Evolutionary conservation across 2,797 vertebrate species (phyloP).

Genomic region (Tolypeutes matacus): DNA sequence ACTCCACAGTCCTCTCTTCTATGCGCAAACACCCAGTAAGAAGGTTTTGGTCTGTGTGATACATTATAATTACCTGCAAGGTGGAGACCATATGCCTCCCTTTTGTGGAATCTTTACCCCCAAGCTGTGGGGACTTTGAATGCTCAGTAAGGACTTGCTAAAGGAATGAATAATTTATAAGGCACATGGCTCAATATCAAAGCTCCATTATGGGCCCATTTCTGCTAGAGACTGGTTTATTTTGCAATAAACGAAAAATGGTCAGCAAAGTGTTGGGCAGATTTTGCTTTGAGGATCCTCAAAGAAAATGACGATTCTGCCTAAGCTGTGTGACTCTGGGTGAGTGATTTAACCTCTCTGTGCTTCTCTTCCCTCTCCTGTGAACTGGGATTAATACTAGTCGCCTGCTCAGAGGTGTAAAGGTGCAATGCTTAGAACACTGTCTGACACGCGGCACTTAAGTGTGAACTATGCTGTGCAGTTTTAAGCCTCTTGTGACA

Average conservation of each 20-base stretch:
- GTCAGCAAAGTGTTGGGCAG: neutral
- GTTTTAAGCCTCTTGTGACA: neutral
- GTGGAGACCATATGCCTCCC: neutral
- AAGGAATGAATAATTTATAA: neutral
- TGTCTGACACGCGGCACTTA: too few species aligned
- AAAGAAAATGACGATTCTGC: neutral
- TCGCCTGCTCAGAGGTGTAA: neutral
- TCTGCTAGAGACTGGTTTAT: neutral
- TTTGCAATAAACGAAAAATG: neutral
- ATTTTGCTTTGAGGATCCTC: neutral
- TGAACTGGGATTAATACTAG: neutral
- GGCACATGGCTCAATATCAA: neutral
- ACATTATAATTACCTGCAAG: neutral
- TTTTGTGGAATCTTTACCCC: neutral
- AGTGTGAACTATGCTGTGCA: neutral
- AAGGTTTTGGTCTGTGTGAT: neutral
- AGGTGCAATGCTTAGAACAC: neutral
- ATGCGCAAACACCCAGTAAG: neutral
- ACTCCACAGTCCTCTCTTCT: neutral
- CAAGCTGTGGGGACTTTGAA: neutral
- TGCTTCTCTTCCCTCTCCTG: neutral
- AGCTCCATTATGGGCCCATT: neutral
- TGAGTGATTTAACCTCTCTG: neutral
- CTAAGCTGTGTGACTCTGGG: neutral
- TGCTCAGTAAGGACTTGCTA: neutral